These are phyloP conservation scores for Accipiter virgatus DNA, from an alignment of 2,113 vertebrate genomes.

Conservation along the genomic window DNA sequence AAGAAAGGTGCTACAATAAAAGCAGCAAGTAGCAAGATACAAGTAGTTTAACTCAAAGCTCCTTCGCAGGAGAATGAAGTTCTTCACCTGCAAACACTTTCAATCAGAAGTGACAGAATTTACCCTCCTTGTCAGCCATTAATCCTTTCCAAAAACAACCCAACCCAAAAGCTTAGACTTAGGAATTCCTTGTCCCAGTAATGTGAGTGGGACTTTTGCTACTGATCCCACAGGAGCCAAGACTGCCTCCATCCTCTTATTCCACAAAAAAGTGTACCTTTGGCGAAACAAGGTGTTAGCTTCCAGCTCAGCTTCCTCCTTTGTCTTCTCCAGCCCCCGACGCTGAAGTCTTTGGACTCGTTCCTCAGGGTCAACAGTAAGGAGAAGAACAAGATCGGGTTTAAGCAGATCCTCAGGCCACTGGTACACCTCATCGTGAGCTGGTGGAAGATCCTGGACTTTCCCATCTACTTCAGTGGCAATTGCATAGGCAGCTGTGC, in stretches of 20 bases:
- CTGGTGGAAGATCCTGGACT: constrained; percentile 78
- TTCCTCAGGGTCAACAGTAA: constrained; percentile 84
- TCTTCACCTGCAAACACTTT: background rate
- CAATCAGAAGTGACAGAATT: background rate
- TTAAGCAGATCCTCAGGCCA: constrained; percentile 89
- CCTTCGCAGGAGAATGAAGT: background rate
- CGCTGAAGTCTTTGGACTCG: constrained; percentile 74
- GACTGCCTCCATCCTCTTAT: background rate
- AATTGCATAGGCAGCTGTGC: constrained; percentile 90
- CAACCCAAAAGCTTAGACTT: background rate
- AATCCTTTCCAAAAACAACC: background rate
- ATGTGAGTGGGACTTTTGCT: background rate
- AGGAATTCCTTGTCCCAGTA: background rate
- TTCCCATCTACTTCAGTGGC: constrained; percentile 84
- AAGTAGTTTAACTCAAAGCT: background rate
- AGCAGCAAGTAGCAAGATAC: background rate
- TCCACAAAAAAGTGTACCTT: constrained; percentile 72
- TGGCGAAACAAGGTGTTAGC: constrained; percentile 81
- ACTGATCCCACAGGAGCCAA: background rate
- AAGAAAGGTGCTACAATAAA: background rate
- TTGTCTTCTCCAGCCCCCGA: constrained; percentile 81
- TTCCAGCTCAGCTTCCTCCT: constrained; percentile 86
- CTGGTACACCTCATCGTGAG: constrained; percentile 79
- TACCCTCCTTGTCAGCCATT: background rate
- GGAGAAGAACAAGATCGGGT: constrained; percentile 84